Conservation (phyloP, 2,797 vertebrate species). For the Anguilla obscura region DNA sequence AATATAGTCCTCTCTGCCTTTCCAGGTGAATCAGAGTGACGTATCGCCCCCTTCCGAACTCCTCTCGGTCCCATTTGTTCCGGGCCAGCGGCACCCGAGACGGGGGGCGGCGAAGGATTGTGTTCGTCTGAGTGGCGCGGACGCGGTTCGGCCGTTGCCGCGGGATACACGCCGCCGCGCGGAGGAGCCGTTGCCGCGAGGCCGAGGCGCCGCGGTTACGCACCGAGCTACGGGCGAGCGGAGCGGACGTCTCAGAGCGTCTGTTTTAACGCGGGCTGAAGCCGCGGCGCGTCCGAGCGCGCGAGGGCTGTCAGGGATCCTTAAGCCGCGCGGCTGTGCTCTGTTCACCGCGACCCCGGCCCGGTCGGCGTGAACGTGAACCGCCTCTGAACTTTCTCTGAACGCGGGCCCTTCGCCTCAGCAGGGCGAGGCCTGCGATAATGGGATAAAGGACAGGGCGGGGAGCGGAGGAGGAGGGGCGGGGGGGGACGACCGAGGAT, state of each 20-base stretch:
- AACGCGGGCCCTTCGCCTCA: neutral
- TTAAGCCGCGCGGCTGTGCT: neutral
- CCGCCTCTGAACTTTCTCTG: neutral
- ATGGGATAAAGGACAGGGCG: neutral
- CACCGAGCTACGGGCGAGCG: neutral
- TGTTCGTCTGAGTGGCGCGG: neutral
- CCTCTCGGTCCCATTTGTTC: neutral
- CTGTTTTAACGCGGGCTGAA: slow-evolving; percentile 7
- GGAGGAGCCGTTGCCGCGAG: neutral
- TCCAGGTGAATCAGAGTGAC: neutral
- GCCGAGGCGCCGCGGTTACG: neutral
- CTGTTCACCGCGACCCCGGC: neutral
- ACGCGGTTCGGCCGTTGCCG: neutral
- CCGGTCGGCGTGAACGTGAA: neutral
- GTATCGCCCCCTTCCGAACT: neutral
- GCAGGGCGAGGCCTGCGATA: neutral
- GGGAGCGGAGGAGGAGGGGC: neutral
- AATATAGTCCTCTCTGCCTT: neutral
- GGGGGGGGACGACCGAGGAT: neutral
- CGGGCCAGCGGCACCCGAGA: neutral
- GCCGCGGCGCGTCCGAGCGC: neutral
- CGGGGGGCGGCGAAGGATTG: neutral
- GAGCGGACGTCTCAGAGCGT: neutral
- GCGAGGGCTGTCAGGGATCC: neutral
- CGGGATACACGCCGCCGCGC: neutral